Base-by-base conservation (phyloP, 2,113 vertebrate species). In the Phoenicopterus ruber region DNA sequence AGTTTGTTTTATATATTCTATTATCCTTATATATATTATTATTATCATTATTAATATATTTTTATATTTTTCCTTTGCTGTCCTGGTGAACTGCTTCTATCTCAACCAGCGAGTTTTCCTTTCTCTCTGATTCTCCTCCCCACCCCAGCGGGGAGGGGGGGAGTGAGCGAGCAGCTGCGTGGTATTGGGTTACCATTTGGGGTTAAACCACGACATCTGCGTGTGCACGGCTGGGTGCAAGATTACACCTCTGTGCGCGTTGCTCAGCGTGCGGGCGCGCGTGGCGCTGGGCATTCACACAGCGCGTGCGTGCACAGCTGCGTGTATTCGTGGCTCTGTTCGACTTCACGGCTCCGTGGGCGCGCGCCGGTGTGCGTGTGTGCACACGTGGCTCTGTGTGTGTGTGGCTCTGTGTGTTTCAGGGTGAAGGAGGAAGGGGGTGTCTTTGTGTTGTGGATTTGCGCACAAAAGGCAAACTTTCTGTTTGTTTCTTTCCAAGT, bases 231-330 rank as follows among this genome's bases (percentile, higher is more conserved):
- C 50, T 42, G 66, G n/a, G 29, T 49, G 40, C 11, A 26, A 46
- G 36, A 24, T 62, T 9, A n/a, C 26, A 13, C 1, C 15, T 22
- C 22, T 50, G 21, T 4, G 46, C 1, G 0, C 5, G 0, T 2
- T 25, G 31, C 20, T 40, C 3, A 8, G 44, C 0, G 0, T 7
- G 4, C 0, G 1, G 13, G 40, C 38, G 6, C 4, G 1, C 4
- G 1, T 29, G 13, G 11, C 1, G 70, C 24, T 0, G 1, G 16
- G 47, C 14, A 3, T 24, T 17, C 13, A 2, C 10, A 26, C 20
- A 10, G 22, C 9, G 0, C 0, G 0, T 4, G 40, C 5, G 2
- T 8, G 12, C 36, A 17, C 31, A 25, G 49, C 31, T 46, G 58
- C 0, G 0, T 16, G 34, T 36, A 3, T 13, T 34, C 0, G 0